A percentile compares a stretch with the other conserved stretches of the same genome.
These are phyloP conservation scores for Megaleporinus macrocephalus DNA, from an alignment of 2,113 vertebrate genomes.

Conservation along the genomic window DNA sequence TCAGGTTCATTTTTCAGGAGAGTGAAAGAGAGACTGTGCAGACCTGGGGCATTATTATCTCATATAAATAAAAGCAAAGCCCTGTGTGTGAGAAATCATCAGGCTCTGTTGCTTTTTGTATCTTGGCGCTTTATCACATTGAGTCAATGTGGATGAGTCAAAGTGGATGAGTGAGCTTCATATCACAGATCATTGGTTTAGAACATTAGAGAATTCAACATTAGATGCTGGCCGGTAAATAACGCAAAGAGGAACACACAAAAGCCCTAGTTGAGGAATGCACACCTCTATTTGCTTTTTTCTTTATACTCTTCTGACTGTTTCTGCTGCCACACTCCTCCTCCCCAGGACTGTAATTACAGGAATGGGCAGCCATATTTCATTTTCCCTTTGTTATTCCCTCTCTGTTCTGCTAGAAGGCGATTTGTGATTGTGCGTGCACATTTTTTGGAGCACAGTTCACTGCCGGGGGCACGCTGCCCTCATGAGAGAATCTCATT, in stretches of 20 bases:
- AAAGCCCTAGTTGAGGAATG: neutral
- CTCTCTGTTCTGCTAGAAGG: neutral
- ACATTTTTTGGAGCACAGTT: slow-evolving; percentile 15
- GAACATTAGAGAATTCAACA: neutral
- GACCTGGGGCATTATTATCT: neutral
- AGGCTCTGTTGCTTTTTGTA: neutral
- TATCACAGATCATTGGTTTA: neutral
- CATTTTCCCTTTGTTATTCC: neutral
- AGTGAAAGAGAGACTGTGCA: neutral
- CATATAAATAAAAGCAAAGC: neutral
- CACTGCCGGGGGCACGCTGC: neutral
- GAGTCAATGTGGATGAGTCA: neutral
- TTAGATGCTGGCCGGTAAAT: neutral
- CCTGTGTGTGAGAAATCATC: neutral
- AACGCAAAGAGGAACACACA: neutral
- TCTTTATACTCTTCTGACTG: neutral
- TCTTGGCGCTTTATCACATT: neutral
- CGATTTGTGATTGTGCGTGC: neutral
- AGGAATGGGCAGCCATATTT: slow-evolving; percentile 5
- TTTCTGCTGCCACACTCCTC: slow-evolving; percentile 3
- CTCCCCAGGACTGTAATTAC: slow-evolving; percentile 25
- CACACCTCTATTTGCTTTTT: neutral
- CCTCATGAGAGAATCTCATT: slow-evolving; percentile 2
- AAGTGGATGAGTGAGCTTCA: neutral
- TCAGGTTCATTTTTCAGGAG: neutral